Percentiles rank a stretch among this genome's conserved stretches.
These are phyloP conservation scores for Oncorhynchus tshawytscha DNA, from an alignment of 2,113 vertebrate species.

Conservation along the genomic window DNA sequence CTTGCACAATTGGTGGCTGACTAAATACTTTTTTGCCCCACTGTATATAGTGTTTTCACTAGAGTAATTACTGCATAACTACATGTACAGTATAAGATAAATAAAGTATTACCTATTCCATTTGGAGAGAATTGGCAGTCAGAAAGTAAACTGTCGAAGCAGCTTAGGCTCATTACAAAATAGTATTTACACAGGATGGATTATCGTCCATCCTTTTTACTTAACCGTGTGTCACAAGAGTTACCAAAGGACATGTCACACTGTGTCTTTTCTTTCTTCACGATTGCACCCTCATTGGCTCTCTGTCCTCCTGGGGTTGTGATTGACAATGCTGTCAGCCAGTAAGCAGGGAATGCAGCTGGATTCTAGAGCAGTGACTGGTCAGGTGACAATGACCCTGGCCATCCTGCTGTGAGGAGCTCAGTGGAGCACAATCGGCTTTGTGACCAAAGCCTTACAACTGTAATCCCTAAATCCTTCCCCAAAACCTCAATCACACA, in stretches of 20 bases:
- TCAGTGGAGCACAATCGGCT: neutral
- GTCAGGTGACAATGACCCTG: constrained; percentile 1
- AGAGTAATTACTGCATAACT: no score
- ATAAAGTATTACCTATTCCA: constrained; percentile 15
- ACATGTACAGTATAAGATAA: neutral
- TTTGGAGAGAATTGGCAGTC: constrained; percentile 23
- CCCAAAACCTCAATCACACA: neutral
- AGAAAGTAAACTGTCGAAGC: constrained; percentile 5
- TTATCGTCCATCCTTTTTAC: constrained; percentile 40
- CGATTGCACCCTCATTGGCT: neutral
- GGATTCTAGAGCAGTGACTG: neutral
- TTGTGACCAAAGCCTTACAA: neutral
- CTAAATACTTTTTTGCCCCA: no score
- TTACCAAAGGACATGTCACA: constrained; percentile 24
- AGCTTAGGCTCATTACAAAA: constrained; percentile 27
- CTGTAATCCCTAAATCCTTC: neutral
- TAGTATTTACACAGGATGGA: neutral
- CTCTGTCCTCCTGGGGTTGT: neutral
- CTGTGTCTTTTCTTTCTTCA: neutral
- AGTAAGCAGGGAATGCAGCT: neutral
- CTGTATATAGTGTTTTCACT: no score
- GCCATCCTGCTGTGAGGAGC: neutral
- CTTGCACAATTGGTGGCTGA: no score
- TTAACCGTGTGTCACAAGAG: constrained; percentile 35
- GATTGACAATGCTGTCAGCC: neutral